Conservation (phyloP, 2,113 vertebrate species). For the Seriola aureovittata region DNA sequence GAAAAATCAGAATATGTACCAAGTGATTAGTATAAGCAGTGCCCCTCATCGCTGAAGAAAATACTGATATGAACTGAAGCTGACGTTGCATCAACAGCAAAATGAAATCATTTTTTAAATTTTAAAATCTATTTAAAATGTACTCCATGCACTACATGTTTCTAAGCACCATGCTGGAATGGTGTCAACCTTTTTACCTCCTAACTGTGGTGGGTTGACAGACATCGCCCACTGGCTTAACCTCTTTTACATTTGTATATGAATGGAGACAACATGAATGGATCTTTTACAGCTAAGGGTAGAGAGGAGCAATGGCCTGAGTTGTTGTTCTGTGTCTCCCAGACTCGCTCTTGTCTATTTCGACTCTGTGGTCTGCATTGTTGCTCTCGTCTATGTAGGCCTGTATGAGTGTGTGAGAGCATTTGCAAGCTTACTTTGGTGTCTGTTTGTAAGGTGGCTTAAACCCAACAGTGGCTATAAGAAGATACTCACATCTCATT, state of each 20-base stretch:
- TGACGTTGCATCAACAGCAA: not conserved
- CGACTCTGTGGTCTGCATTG: constrained; percentile 29
- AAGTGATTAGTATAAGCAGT: not conserved
- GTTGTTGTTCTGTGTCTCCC: constrained; percentile 22
- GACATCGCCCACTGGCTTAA: constrained; percentile 67
- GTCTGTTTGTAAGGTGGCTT: not conserved
- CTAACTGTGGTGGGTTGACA: constrained; percentile 62
- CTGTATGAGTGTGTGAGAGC: constrained; percentile 18
- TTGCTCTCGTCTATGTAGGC: constrained; percentile 24
- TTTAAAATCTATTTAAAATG: not conserved
- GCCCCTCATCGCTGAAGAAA: not conserved
- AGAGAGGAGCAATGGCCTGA: constrained; percentile 15
- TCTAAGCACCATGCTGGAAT: not conserved
- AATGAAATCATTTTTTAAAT: not conserved
- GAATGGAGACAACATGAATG: constrained; percentile 80
- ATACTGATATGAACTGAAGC: not conserved
- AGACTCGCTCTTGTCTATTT: constrained; percentile 29
- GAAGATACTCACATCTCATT: not conserved
- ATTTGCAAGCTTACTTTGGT: constrained; percentile 9
- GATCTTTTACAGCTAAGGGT: constrained; percentile 67
- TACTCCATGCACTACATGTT: not conserved
- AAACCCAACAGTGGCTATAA: not conserved
- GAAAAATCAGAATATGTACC: not conserved
- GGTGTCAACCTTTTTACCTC: constrained; percentile 34
- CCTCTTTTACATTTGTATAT: constrained; percentile 81